phyloP scores from a whole-genome alignment of 1,140 invertebrate genomes.

The Drosophila jambulina region DNA sequence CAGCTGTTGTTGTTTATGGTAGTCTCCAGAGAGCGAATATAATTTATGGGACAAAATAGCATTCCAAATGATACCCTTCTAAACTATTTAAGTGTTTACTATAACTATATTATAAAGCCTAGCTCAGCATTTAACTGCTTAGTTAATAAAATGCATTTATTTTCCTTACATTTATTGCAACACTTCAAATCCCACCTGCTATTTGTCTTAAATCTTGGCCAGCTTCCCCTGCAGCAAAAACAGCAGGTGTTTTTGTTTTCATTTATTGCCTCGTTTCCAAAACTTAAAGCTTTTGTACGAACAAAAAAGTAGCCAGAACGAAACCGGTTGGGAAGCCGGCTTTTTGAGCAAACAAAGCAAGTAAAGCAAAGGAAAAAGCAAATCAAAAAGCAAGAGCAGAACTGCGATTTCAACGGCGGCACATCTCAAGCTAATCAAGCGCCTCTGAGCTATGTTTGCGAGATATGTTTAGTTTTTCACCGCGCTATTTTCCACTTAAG shows the following conservation, averaged over 20 bases:
- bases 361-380: constrained; percentile 31
- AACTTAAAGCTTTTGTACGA: constrained; percentile 12
- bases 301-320: constrained; percentile 12
- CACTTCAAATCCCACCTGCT: constrained; percentile 25
- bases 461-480: constrained; percentile 32
- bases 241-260: constrained; percentile 51
- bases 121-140: background rate
- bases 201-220: constrained; percentile 13
- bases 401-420: constrained; percentile 26
- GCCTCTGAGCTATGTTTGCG: constrained; percentile 17
- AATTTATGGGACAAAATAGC: background rate
- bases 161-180: constrained; percentile 11
- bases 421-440: constrained; percentile 41
- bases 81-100: too few relatives aligned
- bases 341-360: constrained; percentile 36
- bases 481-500: constrained; percentile 62
- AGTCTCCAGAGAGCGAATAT: background rate
- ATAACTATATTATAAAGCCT: background rate
- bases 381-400: constrained; percentile 7
- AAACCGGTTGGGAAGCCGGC: constrained; percentile 50
- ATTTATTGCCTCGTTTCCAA: constrained; percentile 28
- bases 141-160: constrained; percentile 1
- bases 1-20: constrained; percentile 45
- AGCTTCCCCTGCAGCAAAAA: constrained; percentile 15
- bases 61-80: background rate